Percentiles rank a stretch among this genome's conserved stretches.
phyloP scores from a whole-genome alignment of 2,113 vertebrate genomes.

The Leucosticte australis region DNA sequence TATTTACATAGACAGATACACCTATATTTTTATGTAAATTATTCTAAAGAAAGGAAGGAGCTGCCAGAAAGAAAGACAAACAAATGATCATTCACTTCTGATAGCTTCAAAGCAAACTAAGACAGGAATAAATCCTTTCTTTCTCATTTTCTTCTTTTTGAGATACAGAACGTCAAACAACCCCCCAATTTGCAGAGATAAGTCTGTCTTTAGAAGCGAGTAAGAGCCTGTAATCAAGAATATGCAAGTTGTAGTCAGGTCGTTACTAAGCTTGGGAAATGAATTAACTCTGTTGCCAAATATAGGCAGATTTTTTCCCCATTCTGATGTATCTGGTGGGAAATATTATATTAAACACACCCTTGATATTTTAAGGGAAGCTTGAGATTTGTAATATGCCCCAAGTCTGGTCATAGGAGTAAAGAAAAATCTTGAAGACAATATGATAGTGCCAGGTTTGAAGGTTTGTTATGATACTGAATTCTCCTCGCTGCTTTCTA shows the following conservation, averaged over 20 bases:
- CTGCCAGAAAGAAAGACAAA: background rate
- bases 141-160: background rate
- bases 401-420: background rate
- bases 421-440: background rate
- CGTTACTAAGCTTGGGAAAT: background rate
- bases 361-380: background rate
- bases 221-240: background rate
- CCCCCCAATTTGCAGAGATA: background rate
- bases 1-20: background rate
- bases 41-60: background rate
- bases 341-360: background rate
- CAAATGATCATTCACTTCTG: background rate
- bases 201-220: conserved; percentile 12
- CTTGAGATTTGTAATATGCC: background rate
- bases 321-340: background rate
- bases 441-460: background rate
- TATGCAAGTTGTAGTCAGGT: conserved; percentile 10
- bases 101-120: background rate
- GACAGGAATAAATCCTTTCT: background rate
- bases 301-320: background rate
- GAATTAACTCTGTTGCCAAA: conserved; percentile 11
- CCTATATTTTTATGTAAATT: background rate
- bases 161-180: background rate
- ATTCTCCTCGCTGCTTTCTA: background rate
- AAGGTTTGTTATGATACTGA: background rate